phyloP scores from a whole-genome alignment of 2,113 vertebrate genomes.

The Leucopternis melanops region DNA sequence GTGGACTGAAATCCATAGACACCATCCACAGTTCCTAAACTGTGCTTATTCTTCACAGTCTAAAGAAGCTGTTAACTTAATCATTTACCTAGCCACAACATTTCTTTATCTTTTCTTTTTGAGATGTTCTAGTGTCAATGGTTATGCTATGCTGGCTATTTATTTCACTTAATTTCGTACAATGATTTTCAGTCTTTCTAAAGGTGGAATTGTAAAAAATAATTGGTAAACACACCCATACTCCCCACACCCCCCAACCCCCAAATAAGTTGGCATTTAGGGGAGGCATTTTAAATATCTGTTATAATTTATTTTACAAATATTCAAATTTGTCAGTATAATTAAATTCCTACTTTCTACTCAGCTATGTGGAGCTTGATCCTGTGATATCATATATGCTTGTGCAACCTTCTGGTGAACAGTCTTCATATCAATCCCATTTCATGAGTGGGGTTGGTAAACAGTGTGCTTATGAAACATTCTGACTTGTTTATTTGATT shows the following conservation, averaged over 20 bases:
- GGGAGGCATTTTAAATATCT: background rate
- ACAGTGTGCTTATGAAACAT: background rate
- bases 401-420: background rate
- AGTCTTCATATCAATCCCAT: background rate
- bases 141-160: background rate
- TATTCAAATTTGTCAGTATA: background rate
- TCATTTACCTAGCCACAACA: background rate
- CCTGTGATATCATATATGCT: background rate
- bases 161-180: background rate
- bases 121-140: background rate
- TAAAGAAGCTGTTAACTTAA: background rate
- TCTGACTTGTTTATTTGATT: background rate
- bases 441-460: background rate
- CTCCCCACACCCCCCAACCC: accelerated
- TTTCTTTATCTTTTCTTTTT: background rate
- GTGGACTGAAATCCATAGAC: background rate
- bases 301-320: background rate
- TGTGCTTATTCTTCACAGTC: background rate
- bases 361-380: background rate
- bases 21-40: background rate
- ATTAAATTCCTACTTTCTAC: background rate
- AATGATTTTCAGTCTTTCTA: background rate
- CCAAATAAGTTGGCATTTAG: background rate
- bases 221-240: background rate
- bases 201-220: background rate